phyloP scores from a whole-genome alignment of 2,113 vertebrate genomes.

The Zosterops pallidus region DNA sequence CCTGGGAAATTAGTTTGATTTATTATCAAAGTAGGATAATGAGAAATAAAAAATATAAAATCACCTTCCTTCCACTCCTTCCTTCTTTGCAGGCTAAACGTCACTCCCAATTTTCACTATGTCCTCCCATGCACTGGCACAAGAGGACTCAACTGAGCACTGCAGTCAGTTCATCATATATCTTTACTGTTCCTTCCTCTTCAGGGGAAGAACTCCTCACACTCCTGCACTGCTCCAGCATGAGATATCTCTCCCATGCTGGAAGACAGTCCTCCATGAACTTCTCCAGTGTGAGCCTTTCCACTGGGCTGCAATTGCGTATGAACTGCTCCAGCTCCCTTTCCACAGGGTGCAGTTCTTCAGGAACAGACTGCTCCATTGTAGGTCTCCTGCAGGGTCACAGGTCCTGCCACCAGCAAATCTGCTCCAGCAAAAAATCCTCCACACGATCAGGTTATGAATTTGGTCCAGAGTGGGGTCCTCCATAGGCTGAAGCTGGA shows the following conservation, averaged over 20 bases:
- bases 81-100: not conserved
- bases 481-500: not conserved
- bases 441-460: accelerated
- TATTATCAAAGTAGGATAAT: not conserved
- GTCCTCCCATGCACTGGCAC: accelerated
- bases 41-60: not conserved
- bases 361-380: not conserved
- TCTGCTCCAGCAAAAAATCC: not conserved
- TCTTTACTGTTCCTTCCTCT: not conserved
- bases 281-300: not conserved
- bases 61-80: not conserved
- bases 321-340: not conserved
- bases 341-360: not conserved
- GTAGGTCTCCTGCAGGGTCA: not conserved
- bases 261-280: not conserved
- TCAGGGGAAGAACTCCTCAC: not conserved
- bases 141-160: accelerated
- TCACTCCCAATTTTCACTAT: not conserved
- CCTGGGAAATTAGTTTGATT: not conserved
- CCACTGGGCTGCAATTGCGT: not conserved
- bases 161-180: not conserved
- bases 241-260: not conserved
- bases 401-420: not conserved
- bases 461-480: not conserved
- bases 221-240: not conserved